Evolutionary conservation across 2,113 vertebrate species (phyloP), one percentile per base, ranked within the genome.

Genomic region (Vidua chalybeata): DNA sequence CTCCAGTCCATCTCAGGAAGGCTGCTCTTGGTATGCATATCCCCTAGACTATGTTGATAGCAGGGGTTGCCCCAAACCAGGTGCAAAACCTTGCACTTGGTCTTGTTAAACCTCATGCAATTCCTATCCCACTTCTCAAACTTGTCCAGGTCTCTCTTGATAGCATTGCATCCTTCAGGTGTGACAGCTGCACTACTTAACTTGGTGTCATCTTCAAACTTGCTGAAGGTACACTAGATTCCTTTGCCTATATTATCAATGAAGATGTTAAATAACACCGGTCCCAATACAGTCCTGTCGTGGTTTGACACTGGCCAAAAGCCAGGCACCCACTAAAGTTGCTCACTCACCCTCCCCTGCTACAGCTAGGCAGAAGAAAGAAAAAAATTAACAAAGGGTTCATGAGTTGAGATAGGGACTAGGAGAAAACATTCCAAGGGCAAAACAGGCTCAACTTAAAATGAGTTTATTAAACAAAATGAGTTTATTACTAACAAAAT

Each of bases 271-370:
- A 67, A 39, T 59, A 52, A 14, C 23, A 39, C 23, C 14, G 8
- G 7, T 52, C 28, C 27, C 11, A 37, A 7, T 24, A 45, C 24
- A 37, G 13, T 24, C 16, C 21, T 35, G 37, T 35, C 1, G 0
- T 52, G 16, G 13, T 72, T 52, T 52, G 46, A 35, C 16, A 5
- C 13, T 62, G 20, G 16, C 20, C 67, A 35, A 35, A 61, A 0
- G 0, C 26, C 55, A 71, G 37, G 16, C 8, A 51, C 66, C 15
- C 9, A 71, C 4, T 1, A 52, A 71, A 83, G 37, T 19, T 2
- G 2, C 24, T 52, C 46, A 30, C 66, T 71, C 26, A 52, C 13
- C 15, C 37, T 43, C 37, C 30, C 16, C 10, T 24, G 12, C 24
- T 10, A 43, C 20, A 83, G 31, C 16, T 62, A 31, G 8, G 26